phyloP scores from a whole-genome alignment of 2,888 invertebrate genomes.

The Artemia sp. region DNA sequence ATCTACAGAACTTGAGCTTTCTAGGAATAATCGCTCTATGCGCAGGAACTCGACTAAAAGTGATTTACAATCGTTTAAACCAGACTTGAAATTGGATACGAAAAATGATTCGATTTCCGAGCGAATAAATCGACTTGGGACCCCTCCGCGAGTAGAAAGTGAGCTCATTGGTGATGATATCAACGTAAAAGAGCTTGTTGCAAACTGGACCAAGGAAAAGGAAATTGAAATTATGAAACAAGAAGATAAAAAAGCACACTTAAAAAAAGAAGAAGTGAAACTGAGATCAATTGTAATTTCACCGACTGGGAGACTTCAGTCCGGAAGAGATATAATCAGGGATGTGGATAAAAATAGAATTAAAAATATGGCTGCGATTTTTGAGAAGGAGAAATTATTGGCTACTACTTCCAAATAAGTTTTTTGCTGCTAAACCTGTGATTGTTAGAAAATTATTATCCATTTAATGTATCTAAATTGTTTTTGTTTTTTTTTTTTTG shows the following conservation, averaged over 20 bases:
- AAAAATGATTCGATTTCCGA: not conserved
- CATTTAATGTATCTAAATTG: too few relatives aligned
- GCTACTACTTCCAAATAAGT: constrained; percentile 16
- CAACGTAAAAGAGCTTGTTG: constrained; percentile 30
- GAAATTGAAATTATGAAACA: constrained; percentile 1
- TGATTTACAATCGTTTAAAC: constrained; percentile 17
- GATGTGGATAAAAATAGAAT: constrained; percentile 33
- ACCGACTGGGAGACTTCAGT: not conserved
- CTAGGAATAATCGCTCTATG: constrained; percentile 26
- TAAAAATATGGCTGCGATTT: constrained; percentile 62
- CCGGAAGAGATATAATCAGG: constrained; percentile 14
- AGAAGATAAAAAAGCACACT: not conserved
- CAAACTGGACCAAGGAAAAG: constrained; percentile 21
- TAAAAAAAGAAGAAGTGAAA: constrained; percentile 2
- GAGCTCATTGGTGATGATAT: constrained; percentile 27
- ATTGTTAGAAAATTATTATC: not conserved
- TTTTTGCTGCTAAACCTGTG: constrained; percentile 7
- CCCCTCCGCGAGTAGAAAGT: not conserved
- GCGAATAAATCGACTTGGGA: not conserved
- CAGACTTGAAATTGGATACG: constrained; percentile 27
- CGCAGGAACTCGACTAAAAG: constrained; percentile 23
- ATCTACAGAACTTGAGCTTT: not conserved
- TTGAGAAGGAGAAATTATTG: constrained; percentile 39
- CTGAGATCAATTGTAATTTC: not conserved
- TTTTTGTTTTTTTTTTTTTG: too few relatives aligned